Percentiles rank a stretch among this genome's conserved stretches.
Conservation (phyloP, 2,797 vertebrate species). For the Rhinella marina region DNA sequence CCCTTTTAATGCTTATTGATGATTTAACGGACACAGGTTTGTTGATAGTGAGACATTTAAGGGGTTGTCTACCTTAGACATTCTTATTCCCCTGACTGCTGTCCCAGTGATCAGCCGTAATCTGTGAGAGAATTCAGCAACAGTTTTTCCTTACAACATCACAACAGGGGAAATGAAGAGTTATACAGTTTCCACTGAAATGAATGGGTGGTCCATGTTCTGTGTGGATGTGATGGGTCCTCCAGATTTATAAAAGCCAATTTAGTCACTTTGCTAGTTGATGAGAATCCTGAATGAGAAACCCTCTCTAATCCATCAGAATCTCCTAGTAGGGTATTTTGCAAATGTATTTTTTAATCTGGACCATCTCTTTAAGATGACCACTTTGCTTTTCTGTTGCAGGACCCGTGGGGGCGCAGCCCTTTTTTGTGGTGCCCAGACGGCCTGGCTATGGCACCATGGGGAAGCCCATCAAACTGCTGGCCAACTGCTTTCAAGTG, state of each 20-base stretch:
- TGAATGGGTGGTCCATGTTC: too few relatives aligned
- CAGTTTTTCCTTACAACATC: too few relatives aligned
- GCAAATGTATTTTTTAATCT: not conserved
- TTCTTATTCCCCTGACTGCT: too few relatives aligned
- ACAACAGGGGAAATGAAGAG: too few relatives aligned
- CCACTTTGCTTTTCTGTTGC: not conserved
- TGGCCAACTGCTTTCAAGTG: conserved; percentile 99
- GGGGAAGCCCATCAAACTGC: conserved; percentile 96
- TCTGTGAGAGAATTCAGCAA: too few relatives aligned
- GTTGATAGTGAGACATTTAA: too few relatives aligned
- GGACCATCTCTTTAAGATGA: not conserved
- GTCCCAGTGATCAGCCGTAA: too few relatives aligned
- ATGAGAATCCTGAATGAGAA: not conserved
- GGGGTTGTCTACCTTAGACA: too few relatives aligned
- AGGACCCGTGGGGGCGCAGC: conserved; percentile 95
- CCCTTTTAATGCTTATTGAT: too few relatives aligned
- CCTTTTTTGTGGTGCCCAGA: conserved; percentile 90
- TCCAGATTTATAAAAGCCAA: too few relatives aligned
- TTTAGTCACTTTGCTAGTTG: not conserved
- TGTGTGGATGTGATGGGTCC: not conserved
- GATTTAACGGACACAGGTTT: not conserved
- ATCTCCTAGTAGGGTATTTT: not conserved
- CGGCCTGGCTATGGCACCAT: conserved; percentile 97
- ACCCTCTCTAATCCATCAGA: not conserved
- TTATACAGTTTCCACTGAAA: too few relatives aligned